Evolutionary conservation across 2,888 invertebrate species (phyloP).

Genomic region (Emmelina monodactyla): DNA sequence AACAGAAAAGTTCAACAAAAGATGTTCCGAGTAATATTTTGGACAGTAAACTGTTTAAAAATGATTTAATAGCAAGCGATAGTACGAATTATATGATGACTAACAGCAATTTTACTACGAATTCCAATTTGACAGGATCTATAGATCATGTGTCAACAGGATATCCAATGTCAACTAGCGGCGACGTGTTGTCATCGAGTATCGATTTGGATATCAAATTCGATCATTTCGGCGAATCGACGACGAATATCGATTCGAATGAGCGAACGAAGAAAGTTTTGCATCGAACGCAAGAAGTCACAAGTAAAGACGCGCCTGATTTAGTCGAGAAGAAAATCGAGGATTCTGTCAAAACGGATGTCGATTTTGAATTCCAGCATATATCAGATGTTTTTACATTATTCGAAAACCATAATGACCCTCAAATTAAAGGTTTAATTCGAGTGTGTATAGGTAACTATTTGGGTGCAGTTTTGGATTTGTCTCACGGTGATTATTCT

Average conservation of each 20-base stretch:
- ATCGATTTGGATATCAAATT: conserved; percentile 69
- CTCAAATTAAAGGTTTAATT: conserved; percentile 79
- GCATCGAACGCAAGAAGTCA: conserved; percentile 29
- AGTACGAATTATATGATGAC: conserved; percentile 52
- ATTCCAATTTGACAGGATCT: conserved; percentile 51
- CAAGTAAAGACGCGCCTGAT: conserved; percentile 26
- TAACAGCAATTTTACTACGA: conserved; percentile 48
- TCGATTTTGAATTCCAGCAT: conserved; percentile 60
- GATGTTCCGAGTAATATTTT: conserved; percentile 45
- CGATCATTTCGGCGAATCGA: conserved; percentile 68
- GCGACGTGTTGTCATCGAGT: conserved; percentile 41
- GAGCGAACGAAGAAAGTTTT: conserved; percentile 24
- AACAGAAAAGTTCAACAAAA: conserved; percentile 43
- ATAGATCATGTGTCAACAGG: conserved; percentile 44
- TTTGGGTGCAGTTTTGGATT: conserved; percentile 66
- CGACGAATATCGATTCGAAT: conserved; percentile 35
- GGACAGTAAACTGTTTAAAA: conserved; percentile 39
- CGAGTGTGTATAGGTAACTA: conserved; percentile 74
- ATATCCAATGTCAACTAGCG: conserved; percentile 53
- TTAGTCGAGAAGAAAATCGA: conserved; percentile 17
- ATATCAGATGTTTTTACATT: conserved; percentile 73
- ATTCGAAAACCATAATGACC: conserved; percentile 78
- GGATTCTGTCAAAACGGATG: conserved; percentile 14
- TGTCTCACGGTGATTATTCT: conserved; percentile 63
- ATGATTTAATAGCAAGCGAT: conserved; percentile 41